Evolutionary conservation across 1,140 invertebrate genomes (phyloP).

Genomic region (Dreissena polymorpha): DNA sequence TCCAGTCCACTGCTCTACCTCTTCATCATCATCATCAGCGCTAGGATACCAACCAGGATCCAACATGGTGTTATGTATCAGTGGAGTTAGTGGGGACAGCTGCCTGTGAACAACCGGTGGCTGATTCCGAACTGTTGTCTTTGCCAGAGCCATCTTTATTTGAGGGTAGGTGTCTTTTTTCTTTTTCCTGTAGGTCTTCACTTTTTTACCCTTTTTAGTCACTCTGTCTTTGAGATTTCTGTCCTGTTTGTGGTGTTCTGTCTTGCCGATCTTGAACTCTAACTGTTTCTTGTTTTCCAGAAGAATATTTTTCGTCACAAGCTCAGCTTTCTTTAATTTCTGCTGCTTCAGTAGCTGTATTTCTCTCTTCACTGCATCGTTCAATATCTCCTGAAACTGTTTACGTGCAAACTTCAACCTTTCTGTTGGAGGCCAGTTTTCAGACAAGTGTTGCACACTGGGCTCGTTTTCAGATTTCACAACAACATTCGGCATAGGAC

Average conservation of each 20-base stretch:
- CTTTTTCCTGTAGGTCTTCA: background rate
- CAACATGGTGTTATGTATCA: background rate
- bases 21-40: conserved; percentile 30
- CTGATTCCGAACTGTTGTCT: background rate
- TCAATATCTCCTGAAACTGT: conserved; percentile 37
- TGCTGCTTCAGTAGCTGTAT: conserved; percentile 28
- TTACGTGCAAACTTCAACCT: conserved; percentile 43
- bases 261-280: background rate
- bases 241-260: background rate
- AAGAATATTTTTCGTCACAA: background rate
- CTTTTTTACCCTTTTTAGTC: conserved; percentile 30
- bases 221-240: conserved; percentile 9
- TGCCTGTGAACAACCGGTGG: background rate
- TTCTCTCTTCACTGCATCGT: conserved; percentile 44
- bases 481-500: conserved; percentile 23
- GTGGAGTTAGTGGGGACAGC: background rate
- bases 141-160: conserved; percentile 51
- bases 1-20: conserved; percentile 12
- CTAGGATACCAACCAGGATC: conserved; percentile 40
- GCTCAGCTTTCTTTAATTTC: conserved; percentile 7
- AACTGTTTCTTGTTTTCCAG: background rate
- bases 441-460: background rate
- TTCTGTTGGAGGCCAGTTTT: conserved; percentile 51
- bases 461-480: conserved; percentile 24
- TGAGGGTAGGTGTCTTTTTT: conserved; percentile 50